Conservation (phyloP, 2,797 vertebrate genomes). For the Alfaro cultratus region DNA sequence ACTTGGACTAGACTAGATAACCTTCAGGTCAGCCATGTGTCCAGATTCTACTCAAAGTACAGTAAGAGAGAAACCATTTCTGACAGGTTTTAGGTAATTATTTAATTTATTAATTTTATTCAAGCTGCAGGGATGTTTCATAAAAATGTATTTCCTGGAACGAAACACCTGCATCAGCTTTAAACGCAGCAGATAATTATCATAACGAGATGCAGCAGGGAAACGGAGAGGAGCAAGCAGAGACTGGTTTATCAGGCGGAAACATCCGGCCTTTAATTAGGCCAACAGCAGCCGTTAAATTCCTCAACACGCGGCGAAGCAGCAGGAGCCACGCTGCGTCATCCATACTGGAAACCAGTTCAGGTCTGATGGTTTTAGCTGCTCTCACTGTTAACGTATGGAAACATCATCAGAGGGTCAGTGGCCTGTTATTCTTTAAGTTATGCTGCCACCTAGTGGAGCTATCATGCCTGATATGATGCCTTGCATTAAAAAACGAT, state of each 20-base stretch:
- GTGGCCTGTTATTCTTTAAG: background rate
- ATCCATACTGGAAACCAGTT: background rate
- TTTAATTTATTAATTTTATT: background rate
- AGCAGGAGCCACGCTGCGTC: background rate
- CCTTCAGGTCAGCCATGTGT: background rate
- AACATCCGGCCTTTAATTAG: conserved; percentile 23
- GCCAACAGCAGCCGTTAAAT: conserved; percentile 25
- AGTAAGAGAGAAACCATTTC: background rate
- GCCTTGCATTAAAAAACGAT: background rate
- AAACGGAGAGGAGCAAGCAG: conserved; percentile 1
- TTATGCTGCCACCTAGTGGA: conserved; percentile 1
- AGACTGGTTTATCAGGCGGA: conserved; percentile 30
- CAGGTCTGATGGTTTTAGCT: background rate
- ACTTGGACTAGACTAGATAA: background rate
- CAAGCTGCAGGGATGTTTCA: background rate
- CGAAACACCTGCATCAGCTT: background rate
- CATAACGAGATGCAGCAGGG: background rate
- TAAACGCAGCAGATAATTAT: background rate
- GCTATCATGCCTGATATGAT: background rate
- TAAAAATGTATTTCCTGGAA: background rate
- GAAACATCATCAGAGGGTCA: too few relatives aligned
- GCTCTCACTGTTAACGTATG: too few relatives aligned
- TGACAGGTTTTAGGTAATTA: background rate
- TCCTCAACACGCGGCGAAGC: conserved; percentile 9
- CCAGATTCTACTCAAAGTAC: background rate